Evolutionary conservation across 1,140 invertebrate species (phyloP).

Genomic region (Oscheius sp.): DNA sequence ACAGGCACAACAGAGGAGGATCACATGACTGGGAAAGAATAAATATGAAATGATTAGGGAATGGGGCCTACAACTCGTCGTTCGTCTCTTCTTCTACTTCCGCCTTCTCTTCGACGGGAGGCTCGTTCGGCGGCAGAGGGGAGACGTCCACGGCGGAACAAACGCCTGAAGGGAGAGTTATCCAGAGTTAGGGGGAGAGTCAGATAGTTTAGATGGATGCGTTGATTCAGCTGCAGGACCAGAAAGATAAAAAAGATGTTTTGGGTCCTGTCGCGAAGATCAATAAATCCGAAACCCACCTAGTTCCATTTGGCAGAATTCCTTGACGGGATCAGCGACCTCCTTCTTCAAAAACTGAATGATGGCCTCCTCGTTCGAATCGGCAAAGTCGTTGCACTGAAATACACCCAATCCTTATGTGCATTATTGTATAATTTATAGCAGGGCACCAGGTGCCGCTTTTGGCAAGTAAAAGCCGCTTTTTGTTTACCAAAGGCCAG

Average conservation of each 20-base stretch:
- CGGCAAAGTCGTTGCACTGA: slow-evolving; percentile 52
- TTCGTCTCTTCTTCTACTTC: slow-evolving; percentile 8
- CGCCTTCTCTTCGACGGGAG: background rate
- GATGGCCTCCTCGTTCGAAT: slow-evolving; percentile 55
- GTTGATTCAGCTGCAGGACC: too few species aligned
- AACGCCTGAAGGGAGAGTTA: background rate
- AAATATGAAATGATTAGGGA: background rate
- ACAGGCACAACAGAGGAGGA: background rate
- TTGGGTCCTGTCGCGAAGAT: background rate
- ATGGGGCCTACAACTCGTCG: background rate
- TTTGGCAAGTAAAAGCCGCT: too few species aligned
- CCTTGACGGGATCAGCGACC: slow-evolving; percentile 19
- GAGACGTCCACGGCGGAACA: slow-evolving; percentile 30
- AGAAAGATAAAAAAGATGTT: too few species aligned
- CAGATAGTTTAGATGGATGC: too few species aligned
- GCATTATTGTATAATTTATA: too few species aligned
- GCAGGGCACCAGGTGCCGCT: too few species aligned
- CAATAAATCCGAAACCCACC: slow-evolving; percentile 8
- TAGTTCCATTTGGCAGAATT: slow-evolving; percentile 25
- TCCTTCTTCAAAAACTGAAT: slow-evolving; percentile 42
- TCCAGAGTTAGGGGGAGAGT: background rate
- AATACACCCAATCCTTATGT: slow-evolving; percentile 11
- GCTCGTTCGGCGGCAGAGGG: slow-evolving; percentile 21
- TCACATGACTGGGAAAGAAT: background rate
- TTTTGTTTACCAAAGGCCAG: too few species aligned